Percentiles rank a stretch among this genome's conserved stretches.
Conservation (phyloP, 1,140 invertebrate species). For the Musca domestica region DNA sequence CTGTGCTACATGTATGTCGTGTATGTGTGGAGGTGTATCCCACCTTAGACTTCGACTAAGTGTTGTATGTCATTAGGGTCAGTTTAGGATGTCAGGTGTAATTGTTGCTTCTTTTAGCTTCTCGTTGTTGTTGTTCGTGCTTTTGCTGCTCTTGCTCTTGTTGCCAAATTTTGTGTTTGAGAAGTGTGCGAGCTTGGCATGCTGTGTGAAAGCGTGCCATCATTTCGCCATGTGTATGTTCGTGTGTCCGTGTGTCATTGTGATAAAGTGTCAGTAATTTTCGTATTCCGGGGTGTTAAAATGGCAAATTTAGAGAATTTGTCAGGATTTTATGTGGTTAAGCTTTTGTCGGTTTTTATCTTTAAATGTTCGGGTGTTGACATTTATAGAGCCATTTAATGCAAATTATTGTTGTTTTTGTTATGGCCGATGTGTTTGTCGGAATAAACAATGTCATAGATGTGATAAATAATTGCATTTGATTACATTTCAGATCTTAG, state of each 20-base stretch:
- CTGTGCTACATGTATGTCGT: too few relatives aligned
- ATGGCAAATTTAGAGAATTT: constrained; percentile 10
- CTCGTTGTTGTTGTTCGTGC: too few relatives aligned
- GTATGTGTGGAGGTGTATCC: not conserved
- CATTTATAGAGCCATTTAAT: too few relatives aligned
- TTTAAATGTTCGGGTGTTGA: too few relatives aligned
- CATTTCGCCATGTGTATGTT: not conserved
- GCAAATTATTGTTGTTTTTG: too few relatives aligned
- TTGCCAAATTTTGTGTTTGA: not conserved
- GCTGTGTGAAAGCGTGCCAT: too few relatives aligned
- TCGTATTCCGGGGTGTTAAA: constrained; percentile 13
- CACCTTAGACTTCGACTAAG: not conserved
- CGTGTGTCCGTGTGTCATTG: not conserved
- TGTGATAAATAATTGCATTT: too few relatives aligned
- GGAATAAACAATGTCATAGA: too few relatives aligned
- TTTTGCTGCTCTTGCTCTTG: too few relatives aligned
- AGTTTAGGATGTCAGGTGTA: not conserved
- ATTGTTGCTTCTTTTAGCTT: too few relatives aligned
- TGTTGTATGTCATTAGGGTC: constrained; percentile 17
- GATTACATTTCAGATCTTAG: too few relatives aligned
- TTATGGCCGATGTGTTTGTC: too few relatives aligned
- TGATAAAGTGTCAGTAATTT: constrained; percentile 10
- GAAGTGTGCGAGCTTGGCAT: not conserved
- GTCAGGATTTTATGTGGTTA: constrained; percentile 19
- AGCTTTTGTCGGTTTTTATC: not conserved